Conservation (phyloP, 2,797 vertebrate species). For the Champsocephalus esox region DNA sequence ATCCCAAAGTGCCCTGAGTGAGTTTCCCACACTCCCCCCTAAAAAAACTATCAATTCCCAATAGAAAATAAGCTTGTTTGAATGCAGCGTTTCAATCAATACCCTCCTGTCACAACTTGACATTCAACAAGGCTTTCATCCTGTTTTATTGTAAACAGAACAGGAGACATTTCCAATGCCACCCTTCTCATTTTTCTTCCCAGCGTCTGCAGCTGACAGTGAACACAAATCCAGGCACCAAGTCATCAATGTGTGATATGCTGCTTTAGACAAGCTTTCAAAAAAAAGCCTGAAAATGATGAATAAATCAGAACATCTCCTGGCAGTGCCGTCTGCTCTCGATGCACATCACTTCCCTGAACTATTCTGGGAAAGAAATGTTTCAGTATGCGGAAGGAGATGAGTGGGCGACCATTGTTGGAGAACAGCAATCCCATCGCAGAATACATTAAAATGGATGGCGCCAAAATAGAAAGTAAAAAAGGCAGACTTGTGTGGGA, state of each 20-base stretch:
- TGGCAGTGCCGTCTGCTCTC: conserved; percentile 1
- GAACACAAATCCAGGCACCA: conserved; percentile 15
- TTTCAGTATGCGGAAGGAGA: background rate
- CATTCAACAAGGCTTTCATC: conserved; percentile 9
- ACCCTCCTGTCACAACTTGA: conserved; percentile 21
- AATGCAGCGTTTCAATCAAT: background rate
- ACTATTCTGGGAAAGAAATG: background rate
- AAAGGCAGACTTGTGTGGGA: conserved; percentile 35
- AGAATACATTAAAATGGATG: conserved; percentile 48
- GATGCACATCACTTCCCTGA: conserved; percentile 42
- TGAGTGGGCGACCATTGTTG: background rate
- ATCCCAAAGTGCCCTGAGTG: too few relatives aligned
- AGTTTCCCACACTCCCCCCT: too few relatives aligned
- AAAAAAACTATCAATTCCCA: background rate
- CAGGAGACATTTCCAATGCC: conserved; percentile 28
- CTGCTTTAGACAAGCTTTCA: conserved; percentile 20
- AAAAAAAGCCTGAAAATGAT: conserved; percentile 7
- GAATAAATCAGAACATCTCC: conserved; percentile 48
- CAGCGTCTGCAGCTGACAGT: conserved; percentile 25
- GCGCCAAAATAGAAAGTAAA: conserved; percentile 33
- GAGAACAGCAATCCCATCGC: conserved; percentile 19
- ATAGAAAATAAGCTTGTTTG: background rate
- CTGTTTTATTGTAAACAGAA: conserved; percentile 27
- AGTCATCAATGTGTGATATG: conserved; percentile 36
- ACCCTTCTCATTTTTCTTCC: conserved; percentile 9